Base-by-base conservation (phyloP, 2,888 invertebrate genomes). In the Nipponacmea schrenckii region DNA sequence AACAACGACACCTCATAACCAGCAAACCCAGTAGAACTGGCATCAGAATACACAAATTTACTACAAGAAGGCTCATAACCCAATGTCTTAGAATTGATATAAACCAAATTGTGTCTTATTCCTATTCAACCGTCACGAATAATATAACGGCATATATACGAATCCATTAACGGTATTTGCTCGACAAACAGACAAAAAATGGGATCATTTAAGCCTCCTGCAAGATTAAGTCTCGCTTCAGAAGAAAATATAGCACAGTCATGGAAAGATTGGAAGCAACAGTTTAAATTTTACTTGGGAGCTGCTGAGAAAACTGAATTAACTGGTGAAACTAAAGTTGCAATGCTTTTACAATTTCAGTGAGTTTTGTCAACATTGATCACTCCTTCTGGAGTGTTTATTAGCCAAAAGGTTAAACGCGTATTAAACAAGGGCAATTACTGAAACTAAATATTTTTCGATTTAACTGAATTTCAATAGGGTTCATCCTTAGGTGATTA, bases 61-160 rank as follows among this genome's bases (percentile, higher is more conserved):
- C 3, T 39, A 39, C 8, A 31, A 31, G 31, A 31, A 31, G 31
- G 31, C 31, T 31, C 31, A 44, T 70, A 63, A 56, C 50, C 64
- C 15, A 75, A 10, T 44, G 68, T 26, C 64, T 31, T 73, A 15
- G 24, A 8, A 64, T 75, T 75, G 10, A 75, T 20, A 17, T 15
- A 7, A 17, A 46, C 26, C 10, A 73, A 15, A 56, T 68, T 63
- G n/a, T n/a, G n/a, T n/a, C n/a, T n/a, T n/a, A n/a, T n/a, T n/a
- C n/a, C n/a, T n/a, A n/a, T n/a, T n/a, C n/a, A n/a, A n/a, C n/a
- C n/a, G n/a, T n/a, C n/a, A n/a, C n/a, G n/a, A n/a, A n/a, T n/a
- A n/a, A n/a, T 31, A 31, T 31, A 31, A 31, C 31, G 31, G 2
- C 2, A 31, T 31, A 50, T 50, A 15, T 50, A 15, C n/a, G n/a